Percentiles rank a stretch among this genome's conserved stretches.
Conservation (phyloP, 2,113 vertebrate genomes). For the Erythrocebus patas region DNA sequence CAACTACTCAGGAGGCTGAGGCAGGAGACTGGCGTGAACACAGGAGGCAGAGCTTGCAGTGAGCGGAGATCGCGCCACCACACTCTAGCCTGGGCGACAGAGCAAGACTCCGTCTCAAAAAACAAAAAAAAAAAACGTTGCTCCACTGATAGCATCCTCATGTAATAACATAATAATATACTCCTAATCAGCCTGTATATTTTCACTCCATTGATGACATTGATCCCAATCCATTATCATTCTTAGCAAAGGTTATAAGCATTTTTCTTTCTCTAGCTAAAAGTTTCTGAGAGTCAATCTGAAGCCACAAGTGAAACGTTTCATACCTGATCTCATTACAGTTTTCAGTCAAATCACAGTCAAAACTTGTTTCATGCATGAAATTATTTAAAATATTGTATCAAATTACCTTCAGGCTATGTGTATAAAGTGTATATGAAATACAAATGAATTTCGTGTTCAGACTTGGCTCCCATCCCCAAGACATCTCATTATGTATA, state of each 20-base stretch:
- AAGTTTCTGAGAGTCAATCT: not conserved
- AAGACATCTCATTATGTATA: not conserved
- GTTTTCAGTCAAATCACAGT: not conserved
- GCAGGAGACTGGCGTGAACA: too few relatives aligned
- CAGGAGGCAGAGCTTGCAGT: too few relatives aligned
- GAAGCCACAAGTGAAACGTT: not conserved
- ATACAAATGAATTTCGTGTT: not conserved
- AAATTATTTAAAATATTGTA: not conserved
- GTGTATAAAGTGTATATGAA: not conserved
- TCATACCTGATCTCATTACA: not conserved
- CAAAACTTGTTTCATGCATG: not conserved
- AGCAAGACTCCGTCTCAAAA: too few relatives aligned
- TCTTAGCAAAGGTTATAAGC: not conserved
- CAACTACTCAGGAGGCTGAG: too few relatives aligned
- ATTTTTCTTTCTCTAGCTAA: conserved; percentile 12
- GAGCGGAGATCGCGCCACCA: accelerated
- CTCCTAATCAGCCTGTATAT: not conserved
- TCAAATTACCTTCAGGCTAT: not conserved
- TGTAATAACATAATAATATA: not conserved
- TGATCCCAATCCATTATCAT: not conserved
- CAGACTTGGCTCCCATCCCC: not conserved
- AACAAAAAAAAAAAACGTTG: not conserved
- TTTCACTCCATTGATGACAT: not conserved
- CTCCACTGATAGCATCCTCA: not conserved
- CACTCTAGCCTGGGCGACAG: too few relatives aligned